Base-by-base conservation (phyloP, 23 tunicate species). In the Diplosoma virens region DNA sequence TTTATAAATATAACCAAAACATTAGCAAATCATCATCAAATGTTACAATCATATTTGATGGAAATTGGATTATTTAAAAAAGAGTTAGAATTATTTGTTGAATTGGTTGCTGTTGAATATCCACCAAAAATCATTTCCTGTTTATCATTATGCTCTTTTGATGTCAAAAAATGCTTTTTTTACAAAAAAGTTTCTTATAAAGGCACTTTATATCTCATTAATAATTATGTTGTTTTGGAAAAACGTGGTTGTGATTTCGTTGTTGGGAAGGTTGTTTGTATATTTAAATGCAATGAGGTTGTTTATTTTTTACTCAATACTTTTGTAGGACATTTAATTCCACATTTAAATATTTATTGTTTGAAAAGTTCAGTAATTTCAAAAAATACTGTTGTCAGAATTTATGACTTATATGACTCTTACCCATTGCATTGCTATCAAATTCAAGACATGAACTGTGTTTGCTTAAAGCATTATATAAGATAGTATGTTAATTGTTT, bases 21-120 rank as follows among this genome's bases (percentile, higher is more conserved):
- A 3, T 21, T 68, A 25, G 25, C 75, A 37, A 3, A 37, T 36
- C 75, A 37, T 21, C 75, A 68, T 36, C 75, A 68, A 36, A 36
- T 68, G 75, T n/a, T 63, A 16, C 69, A 24, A n/a, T 63, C 34
- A 11, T 35, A 63, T 30, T 30, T 63, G 34, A 3, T 63, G 5
- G 69, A 63, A 4, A 24, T n/a, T 4, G 69, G n/a, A 24, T 63
- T 63, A 35, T n/a, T 63, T 63, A n/a, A n/a, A 11, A 22, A 28
- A 4, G 34, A 63, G 3, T 25, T 63, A 22, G 14, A 4, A 3
- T 30, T 30, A 22, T n/a, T n/a, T n/a, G 11, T 63, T 18, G 35
- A 27, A 3, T n/a, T 9, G 35, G 29, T 30, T 27, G 9, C 34
- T 3, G 34, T 22, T 29, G n/a, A 63, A 28, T 63, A 27, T 29